Evolutionary conservation across 2,888 invertebrate genomes (phyloP), one percentile per base, ranked within the genome.

Genomic region (Acleris holmiana): DNA sequence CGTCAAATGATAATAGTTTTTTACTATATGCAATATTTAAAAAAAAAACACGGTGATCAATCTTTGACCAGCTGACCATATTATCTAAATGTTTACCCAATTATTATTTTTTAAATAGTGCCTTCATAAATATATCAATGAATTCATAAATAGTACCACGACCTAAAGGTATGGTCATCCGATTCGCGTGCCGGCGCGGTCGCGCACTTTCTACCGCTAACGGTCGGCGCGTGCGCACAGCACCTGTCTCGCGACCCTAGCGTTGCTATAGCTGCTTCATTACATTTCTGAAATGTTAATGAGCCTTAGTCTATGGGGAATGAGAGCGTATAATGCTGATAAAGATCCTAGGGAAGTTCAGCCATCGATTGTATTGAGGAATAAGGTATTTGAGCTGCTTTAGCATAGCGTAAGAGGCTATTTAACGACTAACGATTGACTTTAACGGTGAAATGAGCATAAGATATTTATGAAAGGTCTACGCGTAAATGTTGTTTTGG

Each of bases 171-270:
- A 69, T 78, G 73, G 88, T 67, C 79, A 80, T 81, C 79, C 76
- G 79, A 86, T 75, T 91, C 86, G 92, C 92, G 90, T 91, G 92
- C 90, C 88, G 80, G 79, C 80, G 89, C 88, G 89, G 86, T 88
- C 86, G 90, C 91, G 90, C 85, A 90, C 92, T 92, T 92, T 92
- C 91, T 91, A 91, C 89, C 80, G 87, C 88, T 91, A 92, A 91
- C 91, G 92, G 92, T 91, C 87, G 91, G 83, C 91, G 91, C 91
- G 91, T 91, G 91, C 91, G 88, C 84, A 75, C 68, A 69, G 83
- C 91, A 91, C 91, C 92, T 91, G 91, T 90, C 91, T 76, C 81
- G 80, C 82, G 86, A 86, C 86, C 88, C 84, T 79, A 73, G 76
- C 76, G 74, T 69, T 84, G 79, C 77, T 74, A 75, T 72, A 72